phyloP scores from a whole-genome alignment of 2,113 vertebrate genomes.

The Heteronetta atricapilla region DNA sequence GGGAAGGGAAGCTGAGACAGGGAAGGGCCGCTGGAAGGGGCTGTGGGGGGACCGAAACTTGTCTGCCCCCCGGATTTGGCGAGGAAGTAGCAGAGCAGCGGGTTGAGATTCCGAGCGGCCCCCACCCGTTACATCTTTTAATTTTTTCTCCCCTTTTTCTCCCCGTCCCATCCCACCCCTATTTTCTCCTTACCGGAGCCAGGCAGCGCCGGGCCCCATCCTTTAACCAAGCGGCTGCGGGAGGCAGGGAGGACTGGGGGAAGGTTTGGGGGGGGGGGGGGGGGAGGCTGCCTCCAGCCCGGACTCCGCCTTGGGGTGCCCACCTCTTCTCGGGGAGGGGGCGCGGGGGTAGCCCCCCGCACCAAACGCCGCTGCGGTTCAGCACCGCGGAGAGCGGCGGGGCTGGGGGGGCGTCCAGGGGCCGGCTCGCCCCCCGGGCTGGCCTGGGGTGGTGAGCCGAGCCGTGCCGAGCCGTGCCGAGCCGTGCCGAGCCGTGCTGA shows the following conservation, averaged over 20 bases:
- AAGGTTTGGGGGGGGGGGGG: not conserved
- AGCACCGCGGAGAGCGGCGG: conserved; percentile 72
- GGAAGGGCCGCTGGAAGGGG: not conserved
- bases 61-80: not conserved
- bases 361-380: not conserved
- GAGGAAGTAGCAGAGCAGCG: not conserved
- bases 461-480: too few species aligned
- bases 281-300: not conserved
- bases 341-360: fast-evolving
- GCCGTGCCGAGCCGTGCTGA: too few species aligned
- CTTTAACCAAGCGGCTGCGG: not conserved
- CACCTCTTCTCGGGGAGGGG: not conserved
- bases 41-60: not conserved
- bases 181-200: not conserved
- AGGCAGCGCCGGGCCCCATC: not conserved
- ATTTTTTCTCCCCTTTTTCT: not conserved
- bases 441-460: too few species aligned
- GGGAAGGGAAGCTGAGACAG: not conserved
- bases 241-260: too few species aligned
- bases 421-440: too few species aligned
- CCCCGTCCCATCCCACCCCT: fast-evolving
- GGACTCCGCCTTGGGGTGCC: fast-evolving
- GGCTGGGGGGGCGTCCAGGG: not conserved
- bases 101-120: not conserved
- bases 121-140: not conserved